Evolutionary conservation across 1,140 invertebrate genomes (phyloP).

Genomic region (Hydropsyche tenuis): DNA sequence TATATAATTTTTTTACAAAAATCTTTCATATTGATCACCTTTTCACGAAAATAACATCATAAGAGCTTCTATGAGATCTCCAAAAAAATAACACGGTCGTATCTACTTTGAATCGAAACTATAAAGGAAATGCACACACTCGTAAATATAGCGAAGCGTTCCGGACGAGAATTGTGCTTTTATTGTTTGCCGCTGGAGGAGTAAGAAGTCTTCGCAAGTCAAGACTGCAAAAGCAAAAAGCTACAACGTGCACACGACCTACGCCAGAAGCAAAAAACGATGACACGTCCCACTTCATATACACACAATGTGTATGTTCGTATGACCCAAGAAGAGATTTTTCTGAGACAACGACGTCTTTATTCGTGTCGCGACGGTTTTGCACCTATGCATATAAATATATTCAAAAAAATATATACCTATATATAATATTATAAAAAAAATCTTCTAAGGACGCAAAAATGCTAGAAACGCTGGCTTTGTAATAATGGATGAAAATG

Average conservation of each 20-base stretch:
- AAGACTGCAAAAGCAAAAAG: slow-evolving; percentile 26
- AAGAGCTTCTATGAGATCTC: no score
- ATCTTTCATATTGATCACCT: no score
- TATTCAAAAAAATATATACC: no score
- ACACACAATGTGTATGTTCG: not conserved
- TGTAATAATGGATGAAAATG: no score
- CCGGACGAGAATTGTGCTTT: not conserved
- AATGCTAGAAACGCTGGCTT: no score
- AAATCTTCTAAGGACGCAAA: no score
- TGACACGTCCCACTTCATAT: slow-evolving; percentile 9
- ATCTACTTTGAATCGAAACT: slow-evolving; percentile 9
- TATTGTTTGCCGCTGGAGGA: slow-evolving; percentile 7
- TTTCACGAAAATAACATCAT: no score
- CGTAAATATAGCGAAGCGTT: not conserved
- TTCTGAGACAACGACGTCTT: slow-evolving; percentile 1
- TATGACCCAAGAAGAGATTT: not conserved
- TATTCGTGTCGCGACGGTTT: not conserved
- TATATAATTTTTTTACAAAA: no score
- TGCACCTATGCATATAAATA: no score
- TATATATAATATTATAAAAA: no score
- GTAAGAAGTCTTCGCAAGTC: slow-evolving; percentile 11
- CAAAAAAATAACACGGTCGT: not conserved
- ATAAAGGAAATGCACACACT: not conserved
- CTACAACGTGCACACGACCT: slow-evolving; percentile 6
- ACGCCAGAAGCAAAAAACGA: slow-evolving; percentile 11